Evolutionary conservation across 2,888 invertebrate species (phyloP).

Genomic region (Callyntrura sp.): DNA sequence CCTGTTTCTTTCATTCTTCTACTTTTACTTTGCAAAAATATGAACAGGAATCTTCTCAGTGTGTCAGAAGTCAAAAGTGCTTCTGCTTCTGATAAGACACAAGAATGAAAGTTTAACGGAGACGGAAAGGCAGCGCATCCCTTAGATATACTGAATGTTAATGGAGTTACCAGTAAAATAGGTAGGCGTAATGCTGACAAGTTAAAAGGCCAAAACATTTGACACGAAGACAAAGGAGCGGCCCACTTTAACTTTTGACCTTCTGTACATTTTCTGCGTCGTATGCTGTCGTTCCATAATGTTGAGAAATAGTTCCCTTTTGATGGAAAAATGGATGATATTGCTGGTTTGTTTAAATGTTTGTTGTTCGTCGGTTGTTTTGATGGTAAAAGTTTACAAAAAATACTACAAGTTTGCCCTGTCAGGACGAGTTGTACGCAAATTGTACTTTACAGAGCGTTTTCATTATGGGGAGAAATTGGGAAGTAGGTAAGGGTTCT

Average conservation of each 20-base stretch:
- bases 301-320: background rate
- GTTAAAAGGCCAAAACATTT: constrained; percentile 30
- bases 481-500: constrained; percentile 8
- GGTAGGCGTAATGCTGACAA: background rate
- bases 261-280: background rate
- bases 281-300: background rate
- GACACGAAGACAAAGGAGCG: too few species aligned
- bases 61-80: background rate
- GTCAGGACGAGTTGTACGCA: constrained; percentile 18
- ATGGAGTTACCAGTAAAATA: background rate
- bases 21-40: background rate
- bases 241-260: too few species aligned
- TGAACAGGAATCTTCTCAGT: constrained; percentile 5
- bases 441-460: background rate
- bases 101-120: background rate
- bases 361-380: constrained; percentile 20
- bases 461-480: too few species aligned
- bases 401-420: background rate
- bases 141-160: background rate
- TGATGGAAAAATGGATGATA: background rate
- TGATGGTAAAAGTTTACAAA: constrained; percentile 46
- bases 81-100: background rate
- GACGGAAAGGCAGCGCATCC: background rate
- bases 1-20: constrained; percentile 9
- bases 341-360: constrained; percentile 14